phyloP scores from a whole-genome alignment of 1,140 invertebrate genomes.

The Galleria mellonella region DNA sequence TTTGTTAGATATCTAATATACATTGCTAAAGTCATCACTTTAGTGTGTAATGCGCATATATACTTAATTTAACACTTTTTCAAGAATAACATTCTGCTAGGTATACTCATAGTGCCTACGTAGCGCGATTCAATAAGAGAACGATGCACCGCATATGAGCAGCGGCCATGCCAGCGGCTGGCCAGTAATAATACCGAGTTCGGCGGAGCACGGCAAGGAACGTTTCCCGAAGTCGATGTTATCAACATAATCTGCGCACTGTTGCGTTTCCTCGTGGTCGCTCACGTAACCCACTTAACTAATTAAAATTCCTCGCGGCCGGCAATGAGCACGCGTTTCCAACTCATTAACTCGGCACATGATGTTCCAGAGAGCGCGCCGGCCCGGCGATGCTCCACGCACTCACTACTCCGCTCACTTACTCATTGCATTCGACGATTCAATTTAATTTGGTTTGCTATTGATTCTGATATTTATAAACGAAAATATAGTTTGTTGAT shows the following conservation, averaged over 20 bases:
- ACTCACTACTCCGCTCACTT: neutral
- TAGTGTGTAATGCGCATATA: too few species aligned
- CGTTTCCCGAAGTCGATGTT: conserved; percentile 8
- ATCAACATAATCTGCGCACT: conserved; percentile 21
- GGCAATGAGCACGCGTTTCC: conserved; percentile 32
- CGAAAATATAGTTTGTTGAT: too few species aligned
- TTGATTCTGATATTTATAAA: too few species aligned
- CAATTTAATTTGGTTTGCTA: too few species aligned
- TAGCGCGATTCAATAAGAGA: too few species aligned
- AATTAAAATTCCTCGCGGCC: conserved; percentile 46
- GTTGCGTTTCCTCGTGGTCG: conserved; percentile 19
- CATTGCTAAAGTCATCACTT: too few species aligned
- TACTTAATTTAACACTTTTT: too few species aligned
- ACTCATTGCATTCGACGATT: too few species aligned
- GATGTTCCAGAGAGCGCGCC: conserved; percentile 4
- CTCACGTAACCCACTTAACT: conserved; percentile 39
- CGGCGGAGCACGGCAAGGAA: conserved; percentile 1
- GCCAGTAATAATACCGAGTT: neutral
- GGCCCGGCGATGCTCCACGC: neutral
- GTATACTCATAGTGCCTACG: too few species aligned
- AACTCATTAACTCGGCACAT: conserved; percentile 27
- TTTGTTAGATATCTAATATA: too few species aligned
- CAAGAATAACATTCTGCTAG: too few species aligned
- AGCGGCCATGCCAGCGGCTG: neutral
- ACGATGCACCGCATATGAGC: too few species aligned